phyloP scores from a whole-genome alignment of 2,888 invertebrate species.

The Dryobota labecula region DNA sequence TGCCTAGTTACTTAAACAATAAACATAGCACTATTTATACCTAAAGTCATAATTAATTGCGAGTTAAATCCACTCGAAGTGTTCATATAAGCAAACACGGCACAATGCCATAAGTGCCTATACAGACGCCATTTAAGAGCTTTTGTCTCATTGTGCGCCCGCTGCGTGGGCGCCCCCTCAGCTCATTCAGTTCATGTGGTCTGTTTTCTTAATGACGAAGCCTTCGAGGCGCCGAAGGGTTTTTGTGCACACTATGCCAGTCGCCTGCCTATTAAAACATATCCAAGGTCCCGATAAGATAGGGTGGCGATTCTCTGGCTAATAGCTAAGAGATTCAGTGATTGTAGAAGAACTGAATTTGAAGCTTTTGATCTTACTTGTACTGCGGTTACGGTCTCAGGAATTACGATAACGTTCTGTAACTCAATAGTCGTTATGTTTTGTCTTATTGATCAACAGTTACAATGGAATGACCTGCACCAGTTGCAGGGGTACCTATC shows the following conservation, averaged over 20 bases:
- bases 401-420: not conserved
- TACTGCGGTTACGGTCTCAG: not conserved
- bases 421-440: not conserved
- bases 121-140: conserved; percentile 77
- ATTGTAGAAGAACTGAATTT: not conserved
- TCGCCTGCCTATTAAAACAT: conserved; percentile 62
- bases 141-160: conserved; percentile 81
- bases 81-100: conserved; percentile 60
- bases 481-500: not conserved
- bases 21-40: conserved; percentile 35
- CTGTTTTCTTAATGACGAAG: conserved; percentile 84
- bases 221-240: conserved; percentile 77
- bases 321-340: not conserved
- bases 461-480: not conserved
- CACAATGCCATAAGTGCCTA: conserved; percentile 72
- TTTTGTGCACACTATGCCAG: conserved; percentile 69
- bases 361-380: not conserved
- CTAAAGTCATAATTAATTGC: conserved; percentile 59
- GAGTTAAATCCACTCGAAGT: conserved; percentile 61
- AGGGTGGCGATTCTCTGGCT: conserved; percentile 27
- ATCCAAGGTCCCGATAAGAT: conserved; percentile 48
- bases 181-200: conserved; percentile 84
- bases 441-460: not conserved
- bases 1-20: conserved; percentile 6
- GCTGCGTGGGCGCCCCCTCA: conserved; percentile 85